A percentile compares a stretch with the other conserved stretches of the same genome.
Conservation (phyloP, 1,140 invertebrate species). For the Monochamus saltuarius region DNA sequence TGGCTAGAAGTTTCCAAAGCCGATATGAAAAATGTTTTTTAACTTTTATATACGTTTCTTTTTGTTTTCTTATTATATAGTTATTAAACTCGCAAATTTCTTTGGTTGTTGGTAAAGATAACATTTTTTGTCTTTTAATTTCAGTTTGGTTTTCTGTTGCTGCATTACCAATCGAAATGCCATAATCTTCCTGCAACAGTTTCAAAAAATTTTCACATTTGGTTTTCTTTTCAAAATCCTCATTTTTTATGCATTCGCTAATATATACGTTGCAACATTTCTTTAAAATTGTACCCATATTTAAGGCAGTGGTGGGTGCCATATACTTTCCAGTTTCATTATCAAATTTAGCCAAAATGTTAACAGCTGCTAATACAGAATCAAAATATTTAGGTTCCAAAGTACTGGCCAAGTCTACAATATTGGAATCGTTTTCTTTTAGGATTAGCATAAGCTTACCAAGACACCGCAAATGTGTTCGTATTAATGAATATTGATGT, state of each 20-base stretch:
- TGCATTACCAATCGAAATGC: slow-evolving; percentile 7
- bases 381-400: slow-evolving; percentile 17
- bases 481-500: slow-evolving; percentile 11
- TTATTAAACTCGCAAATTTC: slow-evolving; percentile 13
- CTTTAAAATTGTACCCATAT: slow-evolving; percentile 11
- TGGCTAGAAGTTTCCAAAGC: too few relatives aligned
- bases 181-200: neutral
- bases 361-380: neutral
- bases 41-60: too few relatives aligned
- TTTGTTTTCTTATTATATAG: neutral
- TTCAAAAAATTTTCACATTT: slow-evolving; percentile 15
- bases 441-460: slow-evolving; percentile 6
- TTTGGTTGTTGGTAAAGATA: slow-evolving; percentile 9
- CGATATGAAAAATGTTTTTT: too few relatives aligned
- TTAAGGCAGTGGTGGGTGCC: slow-evolving; percentile 8
- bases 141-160: slow-evolving; percentile 17
- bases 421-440: neutral
- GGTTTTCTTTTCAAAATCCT: neutral
- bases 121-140: slow-evolving; percentile 13
- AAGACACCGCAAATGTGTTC: slow-evolving; percentile 2
- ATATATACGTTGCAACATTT: slow-evolving; percentile 4
- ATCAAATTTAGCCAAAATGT: neutral
- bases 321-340: neutral
- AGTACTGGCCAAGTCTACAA: slow-evolving; percentile 9
- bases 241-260: slow-evolving; percentile 7